A percentile compares a stretch with the other conserved stretches of the same genome.
These are phyloP conservation scores for Petrocephalus sullivani DNA, from an alignment of 2,797 vertebrate species.

Conservation along the genomic window DNA sequence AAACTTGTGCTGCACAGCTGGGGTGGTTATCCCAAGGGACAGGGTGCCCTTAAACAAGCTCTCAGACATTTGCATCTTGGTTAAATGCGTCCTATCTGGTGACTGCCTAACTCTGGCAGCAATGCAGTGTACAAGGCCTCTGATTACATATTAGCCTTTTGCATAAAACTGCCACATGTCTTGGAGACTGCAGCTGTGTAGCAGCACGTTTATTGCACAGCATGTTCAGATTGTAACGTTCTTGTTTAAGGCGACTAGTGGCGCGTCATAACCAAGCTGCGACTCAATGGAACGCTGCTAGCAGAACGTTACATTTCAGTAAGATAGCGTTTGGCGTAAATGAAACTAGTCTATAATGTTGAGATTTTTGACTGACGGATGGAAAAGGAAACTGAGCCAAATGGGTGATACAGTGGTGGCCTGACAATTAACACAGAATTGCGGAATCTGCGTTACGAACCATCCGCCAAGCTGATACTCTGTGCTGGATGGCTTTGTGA, in stretches of 20 bases:
- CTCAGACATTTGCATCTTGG: neutral
- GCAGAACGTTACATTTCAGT: neutral
- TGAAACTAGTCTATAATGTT: neutral
- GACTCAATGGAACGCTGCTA: neutral
- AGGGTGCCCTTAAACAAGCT: neutral
- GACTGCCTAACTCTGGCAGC: neutral
- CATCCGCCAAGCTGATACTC: neutral
- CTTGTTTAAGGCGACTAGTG: neutral
- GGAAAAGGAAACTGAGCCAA: neutral
- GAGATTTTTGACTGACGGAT: neutral
- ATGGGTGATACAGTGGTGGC: neutral
- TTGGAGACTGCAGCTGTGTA: neutral
- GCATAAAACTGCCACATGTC: neutral
- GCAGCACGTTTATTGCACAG: neutral
- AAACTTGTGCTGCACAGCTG: slow-evolving; percentile 10
- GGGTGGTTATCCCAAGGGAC: neutral
- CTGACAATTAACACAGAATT: neutral
- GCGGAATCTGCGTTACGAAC: neutral
- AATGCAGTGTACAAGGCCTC: neutral
- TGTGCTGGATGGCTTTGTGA: neutral
- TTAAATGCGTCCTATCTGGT: neutral
- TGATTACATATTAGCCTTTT: neutral
- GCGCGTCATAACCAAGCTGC: neutral
- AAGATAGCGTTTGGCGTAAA: neutral
- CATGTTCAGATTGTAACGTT: neutral